Conservation (phyloP, 2,888 invertebrate species). For the Lasioglossum leucozonium region DNA sequence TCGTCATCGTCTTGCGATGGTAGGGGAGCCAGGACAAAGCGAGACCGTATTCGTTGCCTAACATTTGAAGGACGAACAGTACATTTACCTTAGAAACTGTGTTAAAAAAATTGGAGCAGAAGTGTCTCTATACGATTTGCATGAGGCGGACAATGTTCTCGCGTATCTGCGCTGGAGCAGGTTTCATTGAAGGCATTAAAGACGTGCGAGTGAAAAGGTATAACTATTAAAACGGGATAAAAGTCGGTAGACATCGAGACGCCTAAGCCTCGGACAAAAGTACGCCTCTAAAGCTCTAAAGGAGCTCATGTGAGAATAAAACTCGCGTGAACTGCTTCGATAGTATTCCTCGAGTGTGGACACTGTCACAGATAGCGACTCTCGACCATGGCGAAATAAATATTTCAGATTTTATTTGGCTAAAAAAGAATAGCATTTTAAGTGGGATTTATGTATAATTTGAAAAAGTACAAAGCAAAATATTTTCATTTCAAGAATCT, state of each 20-base stretch:
- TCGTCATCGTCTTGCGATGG: too few relatives aligned
- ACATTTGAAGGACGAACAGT: not conserved
- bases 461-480: too few relatives aligned
- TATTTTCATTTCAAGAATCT: too few relatives aligned
- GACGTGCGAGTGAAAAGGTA: not conserved
- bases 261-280: constrained; percentile 2
- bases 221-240: not conserved
- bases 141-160: not conserved
- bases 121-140: not conserved
- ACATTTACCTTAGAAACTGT: not conserved
- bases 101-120: not conserved
- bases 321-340: not conserved
- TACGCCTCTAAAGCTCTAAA: not conserved
- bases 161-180: not conserved
- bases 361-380: too few relatives aligned
- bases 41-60: not conserved
- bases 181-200: not conserved
- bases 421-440: too few relatives aligned
- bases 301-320: too few relatives aligned
- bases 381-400: too few relatives aligned
- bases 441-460: too few relatives aligned
- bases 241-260: not conserved
- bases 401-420: too few relatives aligned
- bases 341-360: not conserved
- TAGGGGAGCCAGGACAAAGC: too few relatives aligned